These are phyloP conservation scores for Linnaemya vulpina DNA, from an alignment of 2,888 invertebrate genomes.

Conservation along the genomic window DNA sequence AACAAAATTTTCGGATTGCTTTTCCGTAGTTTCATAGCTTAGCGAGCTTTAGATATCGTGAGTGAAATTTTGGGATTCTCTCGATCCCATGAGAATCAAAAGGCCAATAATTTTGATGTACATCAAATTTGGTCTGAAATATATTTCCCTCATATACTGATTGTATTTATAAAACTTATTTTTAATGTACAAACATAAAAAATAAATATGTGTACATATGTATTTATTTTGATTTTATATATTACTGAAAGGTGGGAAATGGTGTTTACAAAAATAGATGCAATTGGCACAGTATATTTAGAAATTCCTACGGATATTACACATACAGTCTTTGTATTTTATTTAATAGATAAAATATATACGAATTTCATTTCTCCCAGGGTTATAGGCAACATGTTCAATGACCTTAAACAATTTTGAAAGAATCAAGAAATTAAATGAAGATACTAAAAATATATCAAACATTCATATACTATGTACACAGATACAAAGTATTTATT, in stretches of 20 bases:
- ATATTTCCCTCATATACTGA: too few relatives aligned
- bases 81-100: too few relatives aligned
- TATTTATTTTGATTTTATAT: background rate
- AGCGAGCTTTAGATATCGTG: too few relatives aligned
- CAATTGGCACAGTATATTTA: constrained; percentile 29
- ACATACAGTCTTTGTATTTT: background rate
- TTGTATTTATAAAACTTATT: too few relatives aligned
- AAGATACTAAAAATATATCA: constrained; percentile 24
- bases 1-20: too few relatives aligned
- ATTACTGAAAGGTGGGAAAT: constrained; percentile 2
- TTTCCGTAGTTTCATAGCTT: too few relatives aligned
- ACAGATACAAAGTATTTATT: background rate
- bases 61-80: too few relatives aligned
- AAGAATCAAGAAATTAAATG: constrained; percentile 36
- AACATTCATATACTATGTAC: background rate
- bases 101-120: too few relatives aligned
- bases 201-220: background rate
- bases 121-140: too few relatives aligned
- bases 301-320: constrained; percentile 15
- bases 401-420: constrained; percentile 63
- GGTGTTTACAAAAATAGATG: constrained; percentile 33
- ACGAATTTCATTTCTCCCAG: constrained; percentile 31
- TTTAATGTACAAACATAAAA: background rate
- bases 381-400: constrained; percentile 60
- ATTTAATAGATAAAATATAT: constrained; percentile 13